Conservation (phyloP, 2,888 invertebrate species). For the Synergus gifuensis region DNA sequence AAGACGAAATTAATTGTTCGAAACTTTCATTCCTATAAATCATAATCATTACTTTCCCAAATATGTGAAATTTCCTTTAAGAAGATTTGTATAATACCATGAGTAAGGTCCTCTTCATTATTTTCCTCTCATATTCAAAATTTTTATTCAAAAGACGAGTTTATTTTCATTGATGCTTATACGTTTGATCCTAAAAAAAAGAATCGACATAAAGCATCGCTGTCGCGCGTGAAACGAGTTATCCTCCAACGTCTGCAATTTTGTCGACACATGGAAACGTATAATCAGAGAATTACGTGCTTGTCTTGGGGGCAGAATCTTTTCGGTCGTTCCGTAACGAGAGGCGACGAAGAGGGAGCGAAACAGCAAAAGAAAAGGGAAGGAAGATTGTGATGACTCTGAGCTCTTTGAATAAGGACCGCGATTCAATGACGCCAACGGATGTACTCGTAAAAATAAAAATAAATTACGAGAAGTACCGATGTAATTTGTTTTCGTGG, state of each 20-base stretch:
- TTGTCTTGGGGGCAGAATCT: slow-evolving; percentile 47
- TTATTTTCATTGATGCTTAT: not conserved
- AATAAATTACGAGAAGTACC: slow-evolving; percentile 54
- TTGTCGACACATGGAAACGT: slow-evolving; percentile 52
- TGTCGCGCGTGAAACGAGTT: slow-evolving; percentile 47
- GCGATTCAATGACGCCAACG: slow-evolving; percentile 41
- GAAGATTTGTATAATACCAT: not conserved
- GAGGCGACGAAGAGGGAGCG: slow-evolving; percentile 23
- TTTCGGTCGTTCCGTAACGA: slow-evolving; percentile 51
- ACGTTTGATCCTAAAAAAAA: not conserved
- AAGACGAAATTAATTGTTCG: slow-evolving; percentile 12
- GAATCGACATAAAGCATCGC: slow-evolving; percentile 36
- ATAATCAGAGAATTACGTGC: slow-evolving; percentile 58
- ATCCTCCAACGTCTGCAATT: slow-evolving; percentile 43
- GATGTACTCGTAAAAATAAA: slow-evolving; percentile 52
- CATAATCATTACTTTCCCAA: not conserved
- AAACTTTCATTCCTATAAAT: not conserved
- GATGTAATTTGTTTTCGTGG: slow-evolving; percentile 63
- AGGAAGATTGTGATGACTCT: slow-evolving; percentile 48
- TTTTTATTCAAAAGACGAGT: not conserved
- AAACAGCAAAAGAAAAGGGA: slow-evolving; percentile 26
- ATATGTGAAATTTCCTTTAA: not conserved
- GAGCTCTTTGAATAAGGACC: slow-evolving; percentile 45
- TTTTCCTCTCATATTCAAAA: not conserved
- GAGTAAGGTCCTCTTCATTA: no score